Evolutionary conservation across 2,113 vertebrate genomes (phyloP).

Genomic region (Tragelaphus imberbis): DNA sequence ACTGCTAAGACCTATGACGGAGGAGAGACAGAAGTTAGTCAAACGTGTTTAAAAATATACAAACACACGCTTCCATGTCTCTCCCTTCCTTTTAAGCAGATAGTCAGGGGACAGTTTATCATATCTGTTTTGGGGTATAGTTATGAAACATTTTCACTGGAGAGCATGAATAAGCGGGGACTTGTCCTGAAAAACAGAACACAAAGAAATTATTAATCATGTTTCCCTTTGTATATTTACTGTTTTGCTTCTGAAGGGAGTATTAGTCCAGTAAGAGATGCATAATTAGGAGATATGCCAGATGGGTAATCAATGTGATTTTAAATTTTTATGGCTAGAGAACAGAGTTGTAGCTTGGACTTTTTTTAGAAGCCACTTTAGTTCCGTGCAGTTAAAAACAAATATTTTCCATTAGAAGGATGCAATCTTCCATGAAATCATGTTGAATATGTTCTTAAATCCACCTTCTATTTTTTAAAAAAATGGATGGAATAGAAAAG

Average conservation of each 20-base stretch:
- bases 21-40: constrained; percentile 36
- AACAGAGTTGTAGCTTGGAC: constrained; percentile 42
- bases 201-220: constrained; percentile 79
- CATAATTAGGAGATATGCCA: constrained; percentile 81
- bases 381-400: constrained; percentile 72
- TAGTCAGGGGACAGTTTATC: constrained; percentile 51
- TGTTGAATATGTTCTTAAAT: constrained; percentile 66
- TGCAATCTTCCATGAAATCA: constrained; percentile 49
- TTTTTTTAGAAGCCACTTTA: constrained; percentile 64
- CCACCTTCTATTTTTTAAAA: neutral
- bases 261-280: constrained; percentile 77
- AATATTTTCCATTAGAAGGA: constrained; percentile 59
- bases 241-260: constrained; percentile 79
- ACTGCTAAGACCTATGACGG: neutral
- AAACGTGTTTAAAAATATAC: neutral
- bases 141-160: constrained; percentile 64
- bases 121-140: constrained; percentile 56
- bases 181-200: constrained; percentile 78
- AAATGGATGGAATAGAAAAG: neutral
- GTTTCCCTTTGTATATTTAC: constrained; percentile 77
- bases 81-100: constrained; percentile 48
- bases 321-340: constrained; percentile 81
- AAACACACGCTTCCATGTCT: neutral
- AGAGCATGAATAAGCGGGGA: constrained; percentile 43
- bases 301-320: constrained; percentile 83